Evolutionary conservation across 64 coral and sea anemone genomes (phyloP).

Genomic region (Actinia tenebrosa): DNA sequence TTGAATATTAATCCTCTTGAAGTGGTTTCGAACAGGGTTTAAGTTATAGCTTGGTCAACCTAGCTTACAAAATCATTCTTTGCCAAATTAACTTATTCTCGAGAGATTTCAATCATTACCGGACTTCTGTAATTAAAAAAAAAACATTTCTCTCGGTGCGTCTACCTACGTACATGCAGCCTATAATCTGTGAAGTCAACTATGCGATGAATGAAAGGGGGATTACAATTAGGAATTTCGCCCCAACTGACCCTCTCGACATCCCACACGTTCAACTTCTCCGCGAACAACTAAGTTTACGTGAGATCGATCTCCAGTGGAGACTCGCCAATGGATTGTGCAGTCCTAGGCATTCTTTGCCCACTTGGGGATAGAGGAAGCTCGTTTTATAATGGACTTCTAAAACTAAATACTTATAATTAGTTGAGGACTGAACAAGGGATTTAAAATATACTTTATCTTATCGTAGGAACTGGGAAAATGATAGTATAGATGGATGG

Average conservation of each 20-base stretch:
- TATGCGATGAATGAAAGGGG: neutral
- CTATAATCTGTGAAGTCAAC: neutral
- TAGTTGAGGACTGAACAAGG: too few relatives aligned
- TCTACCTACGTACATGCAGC: neutral
- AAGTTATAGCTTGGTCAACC: too few relatives aligned
- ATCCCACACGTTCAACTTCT: neutral
- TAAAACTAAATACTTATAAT: too few relatives aligned
- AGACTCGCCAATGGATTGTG: too few relatives aligned
- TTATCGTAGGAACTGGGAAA: too few relatives aligned
- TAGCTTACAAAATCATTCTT: too few relatives aligned
- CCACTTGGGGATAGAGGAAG: neutral
- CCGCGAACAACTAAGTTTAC: neutral
- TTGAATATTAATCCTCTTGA: too few relatives aligned
- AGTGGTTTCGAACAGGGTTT: too few relatives aligned
- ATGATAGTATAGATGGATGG: too few relatives aligned
- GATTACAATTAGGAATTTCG: neutral
- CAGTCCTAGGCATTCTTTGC: neutral
- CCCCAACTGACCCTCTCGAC: neutral
- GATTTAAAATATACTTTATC: too few relatives aligned
- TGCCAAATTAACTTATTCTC: too few relatives aligned
- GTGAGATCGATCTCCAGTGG: neutral
- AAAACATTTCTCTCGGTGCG: neutral
- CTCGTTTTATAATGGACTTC: too few relatives aligned
- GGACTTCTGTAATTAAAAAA: neutral
- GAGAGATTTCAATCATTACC: neutral